Percentiles rank a stretch among this genome's conserved stretches.
Evolutionary conservation across 1,140 invertebrate genomes (phyloP).

Genomic region (Mesaphorura yosii): DNA sequence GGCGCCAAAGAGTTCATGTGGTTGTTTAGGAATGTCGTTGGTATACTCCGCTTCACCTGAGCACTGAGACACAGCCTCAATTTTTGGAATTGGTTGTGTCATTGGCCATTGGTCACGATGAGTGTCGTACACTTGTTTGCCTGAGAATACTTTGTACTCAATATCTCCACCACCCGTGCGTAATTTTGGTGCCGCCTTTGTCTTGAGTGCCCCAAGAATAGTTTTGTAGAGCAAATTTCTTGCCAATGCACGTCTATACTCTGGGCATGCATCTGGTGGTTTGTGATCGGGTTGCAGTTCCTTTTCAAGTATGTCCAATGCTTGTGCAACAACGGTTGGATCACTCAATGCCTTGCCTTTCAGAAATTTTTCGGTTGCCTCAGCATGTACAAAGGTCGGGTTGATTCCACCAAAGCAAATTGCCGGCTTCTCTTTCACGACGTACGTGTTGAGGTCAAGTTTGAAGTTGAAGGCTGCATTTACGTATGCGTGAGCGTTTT

Average conservation of each 20-base stretch:
- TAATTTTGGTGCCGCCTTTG: constrained; percentile 1
- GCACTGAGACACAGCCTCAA: constrained; percentile 36
- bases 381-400: not conserved
- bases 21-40: constrained; percentile 35
- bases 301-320: not conserved
- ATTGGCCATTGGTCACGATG: constrained; percentile 38
- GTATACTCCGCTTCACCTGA: constrained; percentile 39
- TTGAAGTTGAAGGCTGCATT: constrained; percentile 36
- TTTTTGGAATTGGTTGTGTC: constrained; percentile 38
- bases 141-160: constrained; percentile 32
- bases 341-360: constrained; percentile 28
- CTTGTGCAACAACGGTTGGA: not conserved
- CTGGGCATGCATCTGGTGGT: not conserved
- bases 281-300: not conserved
- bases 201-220: constrained; percentile 2
- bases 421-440: not conserved
- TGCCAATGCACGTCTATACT: not conserved
- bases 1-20: constrained; percentile 37
- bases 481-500: constrained; percentile 38
- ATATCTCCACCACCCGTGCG: constrained; percentile 22
- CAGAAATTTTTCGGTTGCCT: not conserved
- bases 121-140: constrained; percentile 37
- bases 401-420: not conserved
- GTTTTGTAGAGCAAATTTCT: not conserved
- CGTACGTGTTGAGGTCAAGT: constrained; percentile 12